A percentile compares a stretch with the other conserved stretches of the same genome.
Conservation (phyloP, 2,888 invertebrate genomes). For the Pyrrhosoma nymphula region DNA sequence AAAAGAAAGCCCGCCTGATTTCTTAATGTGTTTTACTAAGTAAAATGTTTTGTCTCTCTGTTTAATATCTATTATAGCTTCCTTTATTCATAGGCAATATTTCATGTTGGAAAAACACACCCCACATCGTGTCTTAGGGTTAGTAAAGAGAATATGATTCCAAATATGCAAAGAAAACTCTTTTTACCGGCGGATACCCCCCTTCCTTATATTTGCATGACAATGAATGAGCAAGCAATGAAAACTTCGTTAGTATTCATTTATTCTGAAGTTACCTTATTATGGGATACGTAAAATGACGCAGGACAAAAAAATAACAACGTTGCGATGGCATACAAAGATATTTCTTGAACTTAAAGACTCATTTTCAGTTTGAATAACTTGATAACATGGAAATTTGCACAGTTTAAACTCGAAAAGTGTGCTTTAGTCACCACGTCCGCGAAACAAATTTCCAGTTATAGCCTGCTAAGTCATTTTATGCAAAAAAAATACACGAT, state of each 20-base stretch:
- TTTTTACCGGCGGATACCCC: background rate
- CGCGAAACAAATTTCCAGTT: too few species aligned
- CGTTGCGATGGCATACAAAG: background rate
- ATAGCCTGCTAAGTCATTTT: too few species aligned
- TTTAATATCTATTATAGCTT: too few species aligned
- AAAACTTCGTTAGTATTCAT: background rate
- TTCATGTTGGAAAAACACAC: too few species aligned
- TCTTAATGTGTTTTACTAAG: too few species aligned
- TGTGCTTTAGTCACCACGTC: background rate
- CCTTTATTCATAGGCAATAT: too few species aligned
- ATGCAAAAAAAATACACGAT: too few species aligned
- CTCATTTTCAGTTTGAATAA: background rate
- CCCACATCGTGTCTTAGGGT: too few species aligned
- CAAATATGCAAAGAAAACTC: background rate
- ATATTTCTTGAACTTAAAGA: background rate
- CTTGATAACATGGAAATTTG: background rate
- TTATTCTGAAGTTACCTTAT: background rate
- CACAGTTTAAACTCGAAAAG: background rate
- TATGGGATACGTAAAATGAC: background rate
- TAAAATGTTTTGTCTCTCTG: too few species aligned
- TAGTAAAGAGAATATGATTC: background rate
- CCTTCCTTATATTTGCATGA: background rate
- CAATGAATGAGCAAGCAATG: background rate
- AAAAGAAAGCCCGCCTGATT: too few species aligned
- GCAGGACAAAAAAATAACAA: background rate